Evolutionary conservation across 2,797 vertebrate genomes (phyloP).

Genomic region (Siniperca undulata): DNA sequence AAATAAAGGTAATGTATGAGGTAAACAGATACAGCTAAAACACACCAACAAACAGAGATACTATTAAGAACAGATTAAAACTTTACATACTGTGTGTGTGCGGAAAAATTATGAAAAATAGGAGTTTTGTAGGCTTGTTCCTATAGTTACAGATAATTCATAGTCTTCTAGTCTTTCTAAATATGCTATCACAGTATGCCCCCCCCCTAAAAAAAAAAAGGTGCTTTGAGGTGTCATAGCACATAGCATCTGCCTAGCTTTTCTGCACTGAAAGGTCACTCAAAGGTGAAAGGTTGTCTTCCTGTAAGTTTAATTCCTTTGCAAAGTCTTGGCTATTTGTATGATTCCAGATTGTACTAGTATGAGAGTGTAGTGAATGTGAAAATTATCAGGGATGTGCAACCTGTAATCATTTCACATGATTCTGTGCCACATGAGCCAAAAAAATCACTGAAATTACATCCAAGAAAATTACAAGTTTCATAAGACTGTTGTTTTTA

Average conservation of each 20-base stretch:
- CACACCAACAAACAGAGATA: too few species aligned
- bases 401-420: not conserved
- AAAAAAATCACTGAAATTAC: conserved; percentile 14
- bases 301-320: not conserved
- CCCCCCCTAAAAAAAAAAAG: not conserved
- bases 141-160: not conserved
- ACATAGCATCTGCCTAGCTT: too few species aligned
- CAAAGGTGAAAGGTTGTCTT: not conserved
- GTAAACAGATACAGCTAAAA: too few species aligned
- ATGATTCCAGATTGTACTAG: not conserved
- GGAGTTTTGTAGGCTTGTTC: not conserved
- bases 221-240: not conserved
- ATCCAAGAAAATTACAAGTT: not conserved
- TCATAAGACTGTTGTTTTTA: not conserved
- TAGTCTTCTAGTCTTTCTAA: not conserved
- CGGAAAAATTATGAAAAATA: too few species aligned
- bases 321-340: not conserved
- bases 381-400: not conserved
- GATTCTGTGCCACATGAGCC: not conserved
- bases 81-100: too few species aligned
- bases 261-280: not conserved
- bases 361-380: not conserved
- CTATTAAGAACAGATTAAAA: too few species aligned
- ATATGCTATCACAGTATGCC: not conserved
- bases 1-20: too few species aligned